Evolutionary conservation across 2,113 vertebrate genomes (phyloP).

Genomic region (Gasterosteus aculeatus): DNA sequence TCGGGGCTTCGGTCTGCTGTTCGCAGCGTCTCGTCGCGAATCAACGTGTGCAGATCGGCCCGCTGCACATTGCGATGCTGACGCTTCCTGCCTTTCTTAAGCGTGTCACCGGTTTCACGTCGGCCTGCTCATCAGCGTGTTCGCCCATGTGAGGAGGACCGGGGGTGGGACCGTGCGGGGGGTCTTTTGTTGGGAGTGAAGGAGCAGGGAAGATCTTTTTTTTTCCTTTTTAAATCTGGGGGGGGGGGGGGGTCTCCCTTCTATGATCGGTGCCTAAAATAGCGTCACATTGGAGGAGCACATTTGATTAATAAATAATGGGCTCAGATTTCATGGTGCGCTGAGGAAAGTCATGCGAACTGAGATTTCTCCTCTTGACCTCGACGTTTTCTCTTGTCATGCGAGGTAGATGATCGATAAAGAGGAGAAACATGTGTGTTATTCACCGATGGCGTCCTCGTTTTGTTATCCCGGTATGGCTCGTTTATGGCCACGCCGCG

Average conservation of each 20-base stretch:
- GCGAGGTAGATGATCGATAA: background rate
- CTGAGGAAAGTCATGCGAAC: conserved; percentile 19
- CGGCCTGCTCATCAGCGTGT: conserved; percentile 57
- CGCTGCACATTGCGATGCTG: background rate
- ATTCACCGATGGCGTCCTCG: background rate
- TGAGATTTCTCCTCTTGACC: conserved; percentile 26
- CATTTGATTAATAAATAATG: conserved; percentile 56
- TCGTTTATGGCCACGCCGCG: background rate
- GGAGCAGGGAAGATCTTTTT: conserved; percentile 29
- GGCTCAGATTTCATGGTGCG: conserved; percentile 30
- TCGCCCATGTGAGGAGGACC: conserved; percentile 68
- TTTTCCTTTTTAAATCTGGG: background rate
- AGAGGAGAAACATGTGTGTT: background rate
- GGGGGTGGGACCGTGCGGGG: conserved; percentile 59
- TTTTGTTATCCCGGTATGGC: background rate
- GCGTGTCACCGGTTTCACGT: conserved; percentile 49
- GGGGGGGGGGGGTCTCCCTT: conserved; percentile 15
- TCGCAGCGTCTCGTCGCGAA: conserved; percentile 29
- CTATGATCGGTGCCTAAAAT: conserved; percentile 43
- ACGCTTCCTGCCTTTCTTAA: conserved; percentile 11
- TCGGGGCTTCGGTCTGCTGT: conserved; percentile 35
- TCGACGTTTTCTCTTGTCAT: background rate
- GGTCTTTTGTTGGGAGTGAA: conserved; percentile 69
- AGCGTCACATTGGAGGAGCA: conserved; percentile 24
- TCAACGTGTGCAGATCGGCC: background rate